A percentile compares a stretch with the other conserved stretches of the same genome.
Evolutionary conservation across 2,888 invertebrate genomes (phyloP).

Genomic region (Agriopis leucophaearia): DNA sequence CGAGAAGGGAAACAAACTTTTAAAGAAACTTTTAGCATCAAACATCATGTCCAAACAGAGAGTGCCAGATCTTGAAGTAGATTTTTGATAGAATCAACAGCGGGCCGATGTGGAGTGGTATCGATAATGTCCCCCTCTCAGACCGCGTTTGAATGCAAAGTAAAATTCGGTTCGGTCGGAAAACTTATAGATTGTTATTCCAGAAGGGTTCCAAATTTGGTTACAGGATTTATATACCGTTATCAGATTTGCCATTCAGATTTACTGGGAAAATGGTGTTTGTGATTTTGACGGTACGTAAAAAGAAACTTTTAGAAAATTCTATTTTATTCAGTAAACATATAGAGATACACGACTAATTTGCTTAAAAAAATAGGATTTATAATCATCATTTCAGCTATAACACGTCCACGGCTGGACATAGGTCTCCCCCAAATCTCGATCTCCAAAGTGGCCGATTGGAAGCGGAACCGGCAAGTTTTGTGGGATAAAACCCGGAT

Average conservation of each 20-base stretch:
- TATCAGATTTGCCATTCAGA: slow-evolving; percentile 44
- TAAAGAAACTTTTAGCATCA: background rate
- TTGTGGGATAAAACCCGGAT: too few species aligned
- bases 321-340: background rate
- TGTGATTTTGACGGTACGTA: slow-evolving; percentile 11
- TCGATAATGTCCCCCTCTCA: slow-evolving; percentile 78
- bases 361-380: too few species aligned
- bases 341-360: too few species aligned
- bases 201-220: slow-evolving; percentile 66
- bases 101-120: slow-evolving; percentile 71
- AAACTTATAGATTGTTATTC: slow-evolving; percentile 82
- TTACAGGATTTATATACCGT: slow-evolving; percentile 55
- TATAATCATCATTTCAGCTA: too few species aligned
- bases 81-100: slow-evolving; percentile 84
- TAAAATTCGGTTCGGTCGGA: slow-evolving; percentile 78
- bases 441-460: too few species aligned
- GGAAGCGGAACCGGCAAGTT: too few species aligned
- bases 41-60: slow-evolving; percentile 13
- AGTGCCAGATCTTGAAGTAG: slow-evolving; percentile 56
- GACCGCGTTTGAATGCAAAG: slow-evolving; percentile 75
- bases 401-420: too few species aligned
- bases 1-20: too few species aligned
- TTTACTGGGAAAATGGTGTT: slow-evolving; percentile 41
- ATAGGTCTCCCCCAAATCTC: too few species aligned
- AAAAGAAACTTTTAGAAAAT: background rate